Conservation (phyloP, 1,140 invertebrate genomes). For the Linepithema humile region DNA sequence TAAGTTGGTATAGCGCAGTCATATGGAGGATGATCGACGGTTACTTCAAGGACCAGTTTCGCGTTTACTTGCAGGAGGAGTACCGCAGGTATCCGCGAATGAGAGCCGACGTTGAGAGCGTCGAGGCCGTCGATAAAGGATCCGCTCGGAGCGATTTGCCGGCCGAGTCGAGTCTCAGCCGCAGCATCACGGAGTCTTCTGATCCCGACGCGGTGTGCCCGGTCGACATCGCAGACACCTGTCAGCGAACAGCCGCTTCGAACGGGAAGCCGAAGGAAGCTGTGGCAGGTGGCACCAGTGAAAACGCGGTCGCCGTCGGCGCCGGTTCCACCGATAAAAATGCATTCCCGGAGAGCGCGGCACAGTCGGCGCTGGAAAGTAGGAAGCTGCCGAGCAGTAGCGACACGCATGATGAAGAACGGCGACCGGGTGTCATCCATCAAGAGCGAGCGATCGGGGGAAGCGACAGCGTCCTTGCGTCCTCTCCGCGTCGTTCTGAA, state of each 20-base stretch:
- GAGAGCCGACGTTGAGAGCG: slow-evolving; percentile 21
- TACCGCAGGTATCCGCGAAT: slow-evolving; percentile 80
- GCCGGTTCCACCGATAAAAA: slow-evolving; percentile 64
- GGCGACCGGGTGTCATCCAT: slow-evolving; percentile 14
- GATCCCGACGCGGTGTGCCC: background rate
- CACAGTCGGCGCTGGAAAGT: slow-evolving; percentile 49
- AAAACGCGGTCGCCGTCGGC: slow-evolving; percentile 56
- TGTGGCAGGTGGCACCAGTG: slow-evolving; percentile 59
- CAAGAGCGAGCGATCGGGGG: slow-evolving; percentile 18
- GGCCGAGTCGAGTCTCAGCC: slow-evolving; percentile 7
- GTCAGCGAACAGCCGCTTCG: background rate
- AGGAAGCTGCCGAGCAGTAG: slow-evolving; percentile 20
- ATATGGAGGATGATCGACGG: slow-evolving; percentile 85
- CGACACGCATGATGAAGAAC: slow-evolving; percentile 13
- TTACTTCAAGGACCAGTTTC: slow-evolving; percentile 85
- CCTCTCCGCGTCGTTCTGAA: background rate
- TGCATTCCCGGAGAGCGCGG: slow-evolving; percentile 57
- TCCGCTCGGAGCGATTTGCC: background rate
- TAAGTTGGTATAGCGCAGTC: slow-evolving; percentile 84
- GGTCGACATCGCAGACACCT: slow-evolving; percentile 31
- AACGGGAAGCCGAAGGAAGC: background rate
- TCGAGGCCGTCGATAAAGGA: slow-evolving; percentile 35
- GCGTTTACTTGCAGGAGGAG: slow-evolving; percentile 82
- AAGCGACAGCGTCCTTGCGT: background rate
- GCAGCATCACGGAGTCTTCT: background rate